Conservation (phyloP, 2,888 invertebrate genomes). For the Sepiola atlantica region DNA sequence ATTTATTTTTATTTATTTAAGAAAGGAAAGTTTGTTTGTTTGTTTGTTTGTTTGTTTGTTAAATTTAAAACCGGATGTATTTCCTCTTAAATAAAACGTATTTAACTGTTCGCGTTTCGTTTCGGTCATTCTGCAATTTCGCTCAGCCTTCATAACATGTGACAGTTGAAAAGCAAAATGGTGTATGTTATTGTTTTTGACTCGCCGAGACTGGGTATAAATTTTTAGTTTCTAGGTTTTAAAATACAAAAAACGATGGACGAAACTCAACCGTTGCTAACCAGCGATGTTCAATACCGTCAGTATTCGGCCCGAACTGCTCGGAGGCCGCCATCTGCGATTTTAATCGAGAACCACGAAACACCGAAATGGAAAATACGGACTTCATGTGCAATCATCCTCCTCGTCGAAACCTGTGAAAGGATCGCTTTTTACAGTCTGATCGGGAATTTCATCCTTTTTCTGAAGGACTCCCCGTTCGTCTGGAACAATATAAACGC, state of each 20-base stretch:
- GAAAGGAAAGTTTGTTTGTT: no score
- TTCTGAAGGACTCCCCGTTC: constrained; percentile 67
- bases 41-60: no score
- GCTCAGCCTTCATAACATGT: neutral
- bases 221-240: neutral
- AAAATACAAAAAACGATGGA: neutral
- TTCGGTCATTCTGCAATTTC: neutral
- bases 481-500: constrained; percentile 76
- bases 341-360: neutral
- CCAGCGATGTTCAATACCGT: neutral
- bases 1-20: no score
- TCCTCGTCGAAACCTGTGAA: constrained; percentile 65
- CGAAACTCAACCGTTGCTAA: neutral
- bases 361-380: constrained; percentile 48
- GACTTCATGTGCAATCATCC: constrained; percentile 56
- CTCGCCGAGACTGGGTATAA: neutral
- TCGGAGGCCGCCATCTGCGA: neutral
- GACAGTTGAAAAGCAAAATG: neutral
- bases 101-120: neutral
- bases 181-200: neutral
- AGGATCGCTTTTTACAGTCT: constrained; percentile 68
- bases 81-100: no score
- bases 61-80: no score
- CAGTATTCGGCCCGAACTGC: neutral
- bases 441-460: constrained; percentile 71